phyloP scores from a whole-genome alignment of 2,113 vertebrate species.

The Geococcyx californianus region DNA sequence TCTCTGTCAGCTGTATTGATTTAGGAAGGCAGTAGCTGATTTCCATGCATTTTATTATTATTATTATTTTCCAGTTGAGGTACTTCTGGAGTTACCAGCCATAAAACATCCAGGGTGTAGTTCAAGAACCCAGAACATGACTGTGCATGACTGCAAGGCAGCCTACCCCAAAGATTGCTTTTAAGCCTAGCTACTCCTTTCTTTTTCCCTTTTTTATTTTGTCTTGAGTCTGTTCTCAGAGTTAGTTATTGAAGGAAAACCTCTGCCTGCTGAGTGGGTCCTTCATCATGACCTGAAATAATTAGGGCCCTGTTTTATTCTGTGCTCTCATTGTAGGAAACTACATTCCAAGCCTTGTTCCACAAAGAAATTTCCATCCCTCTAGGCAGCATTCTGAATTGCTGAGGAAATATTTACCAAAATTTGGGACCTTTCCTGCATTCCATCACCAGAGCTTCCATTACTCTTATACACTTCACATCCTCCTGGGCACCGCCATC shows the following conservation, averaged over 20 bases:
- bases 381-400: background rate
- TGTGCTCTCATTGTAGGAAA: background rate
- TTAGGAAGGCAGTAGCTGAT: background rate
- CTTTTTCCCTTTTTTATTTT: background rate
- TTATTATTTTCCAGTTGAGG: background rate
- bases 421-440: background rate
- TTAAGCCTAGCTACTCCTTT: background rate
- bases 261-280: background rate
- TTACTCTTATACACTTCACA: background rate
- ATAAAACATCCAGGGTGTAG: background rate
- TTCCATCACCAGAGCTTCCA: background rate
- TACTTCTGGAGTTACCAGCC: background rate
- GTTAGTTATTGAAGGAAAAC: background rate
- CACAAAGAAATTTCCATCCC: background rate
- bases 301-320: background rate
- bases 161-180: background rate
- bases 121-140: background rate
- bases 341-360: background rate
- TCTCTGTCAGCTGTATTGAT: background rate
- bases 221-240: background rate
- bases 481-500: fast-evolving
- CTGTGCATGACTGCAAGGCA: background rate
- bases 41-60: background rate
- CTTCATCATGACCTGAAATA: background rate
- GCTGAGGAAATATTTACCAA: background rate